phyloP scores from a whole-genome alignment of 2,888 invertebrate genomes.

The Drosophila testacea region DNA sequence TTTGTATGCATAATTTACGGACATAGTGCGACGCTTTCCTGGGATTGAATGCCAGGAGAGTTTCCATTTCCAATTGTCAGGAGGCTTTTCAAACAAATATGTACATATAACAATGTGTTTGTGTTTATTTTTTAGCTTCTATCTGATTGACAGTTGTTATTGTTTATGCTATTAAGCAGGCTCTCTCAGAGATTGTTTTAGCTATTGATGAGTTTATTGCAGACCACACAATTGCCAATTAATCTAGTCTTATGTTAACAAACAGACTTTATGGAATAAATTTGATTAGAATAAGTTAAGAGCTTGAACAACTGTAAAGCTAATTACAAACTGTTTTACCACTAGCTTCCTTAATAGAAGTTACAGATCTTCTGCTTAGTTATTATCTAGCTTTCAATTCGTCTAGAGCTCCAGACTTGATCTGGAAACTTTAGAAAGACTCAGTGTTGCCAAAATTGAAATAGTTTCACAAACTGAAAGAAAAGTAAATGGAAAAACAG shows the following conservation, averaged over 20 bases:
- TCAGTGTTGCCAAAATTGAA: slow-evolving; percentile 63
- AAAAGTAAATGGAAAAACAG: slow-evolving; percentile 44
- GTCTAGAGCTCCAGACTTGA: not conserved
- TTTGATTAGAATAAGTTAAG: not conserved
- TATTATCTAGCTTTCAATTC: not conserved
- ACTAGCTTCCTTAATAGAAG: too few species aligned
- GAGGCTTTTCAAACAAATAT: slow-evolving; percentile 21
- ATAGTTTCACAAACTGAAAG: slow-evolving; percentile 60
- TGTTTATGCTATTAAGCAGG: slow-evolving; percentile 21
- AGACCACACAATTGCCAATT: not conserved
- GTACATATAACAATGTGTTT: not conserved
- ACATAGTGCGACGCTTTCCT: slow-evolving; percentile 26
- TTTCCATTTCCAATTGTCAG: slow-evolving; percentile 53
- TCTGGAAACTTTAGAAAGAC: slow-evolving; percentile 7
- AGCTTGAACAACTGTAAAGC: not conserved
- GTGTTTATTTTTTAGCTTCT: slow-evolving; percentile 31
- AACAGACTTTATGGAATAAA: not conserved
- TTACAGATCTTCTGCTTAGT: not conserved
- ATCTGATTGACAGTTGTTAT: slow-evolving; percentile 45
- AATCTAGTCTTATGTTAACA: not conserved
- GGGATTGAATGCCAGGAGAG: slow-evolving; percentile 11
- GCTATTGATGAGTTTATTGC: slow-evolving; percentile 19
- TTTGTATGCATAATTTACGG: slow-evolving; percentile 78
- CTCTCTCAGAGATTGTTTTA: slow-evolving; percentile 25
- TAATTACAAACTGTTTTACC: not conserved